Evolutionary conservation across 2,888 invertebrate species (phyloP).

Genomic region (Smittia sp.): DNA sequence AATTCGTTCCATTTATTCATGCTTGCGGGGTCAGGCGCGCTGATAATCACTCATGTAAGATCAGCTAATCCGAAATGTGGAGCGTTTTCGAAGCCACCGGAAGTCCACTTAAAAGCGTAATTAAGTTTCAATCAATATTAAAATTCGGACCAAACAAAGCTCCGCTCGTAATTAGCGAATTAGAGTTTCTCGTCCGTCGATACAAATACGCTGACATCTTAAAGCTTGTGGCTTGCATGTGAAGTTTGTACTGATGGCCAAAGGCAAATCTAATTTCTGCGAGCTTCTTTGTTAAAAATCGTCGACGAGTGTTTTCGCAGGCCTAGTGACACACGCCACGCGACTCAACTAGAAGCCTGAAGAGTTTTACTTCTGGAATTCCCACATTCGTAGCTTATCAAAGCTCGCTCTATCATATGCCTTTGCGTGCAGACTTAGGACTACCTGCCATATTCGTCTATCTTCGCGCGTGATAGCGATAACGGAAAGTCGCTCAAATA

Average conservation of each 20-base stretch:
- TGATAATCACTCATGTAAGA: constrained; percentile 33
- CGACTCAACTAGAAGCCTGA: no score
- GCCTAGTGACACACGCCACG: no score
- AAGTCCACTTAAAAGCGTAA: constrained; percentile 30
- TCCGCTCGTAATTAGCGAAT: constrained; percentile 19
- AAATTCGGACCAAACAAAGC: neutral
- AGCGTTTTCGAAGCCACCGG: constrained; percentile 30
- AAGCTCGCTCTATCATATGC: neutral
- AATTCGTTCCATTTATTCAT: constrained; percentile 41
- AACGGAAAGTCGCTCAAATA: neutral
- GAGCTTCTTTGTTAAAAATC: neutral
- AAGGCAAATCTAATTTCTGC: neutral
- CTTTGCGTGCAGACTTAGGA: neutral
- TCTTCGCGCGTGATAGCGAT: neutral
- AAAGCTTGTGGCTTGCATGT: neutral
- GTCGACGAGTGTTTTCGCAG: neutral
- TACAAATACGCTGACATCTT: neutral
- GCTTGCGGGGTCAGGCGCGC: constrained; percentile 30
- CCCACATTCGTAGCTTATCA: neutral
- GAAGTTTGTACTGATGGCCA: neutral
- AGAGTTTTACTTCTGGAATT: neutral
- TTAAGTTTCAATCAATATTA: constrained; percentile 37
- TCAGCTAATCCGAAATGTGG: constrained; percentile 5
- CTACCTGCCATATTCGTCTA: neutral
- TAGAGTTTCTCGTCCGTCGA: neutral